Evolutionary conservation across 2,888 invertebrate species (phyloP).

Genomic region (Atrina japonica): DNA sequence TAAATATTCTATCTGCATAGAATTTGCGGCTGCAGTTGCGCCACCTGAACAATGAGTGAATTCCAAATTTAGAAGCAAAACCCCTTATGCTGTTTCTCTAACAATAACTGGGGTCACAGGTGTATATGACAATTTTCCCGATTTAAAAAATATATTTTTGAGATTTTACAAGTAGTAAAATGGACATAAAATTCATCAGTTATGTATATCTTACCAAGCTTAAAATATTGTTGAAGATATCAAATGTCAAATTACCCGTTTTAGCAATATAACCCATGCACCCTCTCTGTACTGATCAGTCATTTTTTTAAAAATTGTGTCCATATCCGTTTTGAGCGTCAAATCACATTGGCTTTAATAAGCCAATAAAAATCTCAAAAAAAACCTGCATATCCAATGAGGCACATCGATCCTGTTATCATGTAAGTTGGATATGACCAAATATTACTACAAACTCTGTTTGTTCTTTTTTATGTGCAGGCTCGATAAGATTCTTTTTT

Average conservation of each 20-base stretch:
- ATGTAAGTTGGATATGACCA: background rate
- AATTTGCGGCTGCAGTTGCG: conserved; percentile 43
- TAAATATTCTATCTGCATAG: conserved; percentile 30
- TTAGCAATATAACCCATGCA: conserved; percentile 42
- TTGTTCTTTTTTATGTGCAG: conserved; percentile 11
- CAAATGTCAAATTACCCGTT: conserved; percentile 37
- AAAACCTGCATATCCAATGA: conserved; percentile 29
- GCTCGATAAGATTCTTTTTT: background rate
- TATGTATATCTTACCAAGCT: background rate
- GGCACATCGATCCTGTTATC: conserved; percentile 26
- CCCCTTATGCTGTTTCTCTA: background rate
- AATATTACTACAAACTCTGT: conserved; percentile 1
- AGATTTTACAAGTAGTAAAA: conserved; percentile 17
- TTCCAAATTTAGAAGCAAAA: conserved; percentile 29
- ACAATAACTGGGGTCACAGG: too few relatives aligned
- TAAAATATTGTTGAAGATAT: conserved; percentile 42
- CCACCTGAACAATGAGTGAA: conserved; percentile 49
- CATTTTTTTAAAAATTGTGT: conserved; percentile 43
- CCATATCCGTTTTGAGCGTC: conserved; percentile 25
- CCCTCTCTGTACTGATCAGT: conserved; percentile 49
- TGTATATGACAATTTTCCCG: too few relatives aligned
- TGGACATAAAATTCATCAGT: too few relatives aligned
- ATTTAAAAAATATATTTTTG: conserved; percentile 32
- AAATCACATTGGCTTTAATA: conserved; percentile 25
- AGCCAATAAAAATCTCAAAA: conserved; percentile 19